Percentiles rank a stretch among this genome's conserved stretches.
Evolutionary conservation across 2,888 invertebrate species (phyloP).

Genomic region (Ferdinandea cuprea): DNA sequence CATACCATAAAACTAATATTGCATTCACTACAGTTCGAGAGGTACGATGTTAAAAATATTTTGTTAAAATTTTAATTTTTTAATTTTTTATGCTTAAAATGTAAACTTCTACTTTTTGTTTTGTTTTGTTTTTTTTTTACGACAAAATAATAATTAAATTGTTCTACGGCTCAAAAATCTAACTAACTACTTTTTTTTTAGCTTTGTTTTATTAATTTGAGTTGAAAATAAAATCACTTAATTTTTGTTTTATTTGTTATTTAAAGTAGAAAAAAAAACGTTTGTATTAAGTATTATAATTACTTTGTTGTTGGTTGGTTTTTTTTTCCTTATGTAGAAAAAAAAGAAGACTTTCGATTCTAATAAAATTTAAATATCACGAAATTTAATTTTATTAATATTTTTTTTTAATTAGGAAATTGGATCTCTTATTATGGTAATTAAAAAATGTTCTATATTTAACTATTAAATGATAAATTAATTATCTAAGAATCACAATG

Average conservation of each 20-base stretch:
- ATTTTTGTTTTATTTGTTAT: constrained; percentile 43
- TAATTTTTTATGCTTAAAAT: constrained; percentile 30
- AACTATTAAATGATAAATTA: constrained; percentile 71
- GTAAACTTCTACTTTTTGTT: constrained; percentile 32
- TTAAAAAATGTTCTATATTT: constrained; percentile 59
- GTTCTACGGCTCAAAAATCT: constrained; percentile 54
- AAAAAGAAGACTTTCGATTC: constrained; percentile 73
- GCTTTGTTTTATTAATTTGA: constrained; percentile 15
- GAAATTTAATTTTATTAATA: constrained; percentile 53
- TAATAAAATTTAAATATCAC: constrained; percentile 68
- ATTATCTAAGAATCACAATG: constrained; percentile 82
- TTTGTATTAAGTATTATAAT: constrained; percentile 22
- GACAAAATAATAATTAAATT: constrained; percentile 50
- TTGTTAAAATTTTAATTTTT: constrained; percentile 13
- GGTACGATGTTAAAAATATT: constrained; percentile 46
- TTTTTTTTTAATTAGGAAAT: constrained; percentile 76
- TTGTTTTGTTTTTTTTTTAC: no score
- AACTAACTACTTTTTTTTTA: constrained; percentile 42
- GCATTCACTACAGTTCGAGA: constrained; percentile 58
- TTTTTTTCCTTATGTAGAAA: constrained; percentile 75
- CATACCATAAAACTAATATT: constrained; percentile 53
- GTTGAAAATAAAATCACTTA: constrained; percentile 59
- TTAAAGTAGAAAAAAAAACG: constrained; percentile 43
- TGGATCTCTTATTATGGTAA: constrained; percentile 51
- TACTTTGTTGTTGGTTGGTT: constrained; percentile 43